These are phyloP conservation scores for Megaceryle torquata DNA, from an alignment of 2,113 vertebrate genomes.

Conservation along the genomic window DNA sequence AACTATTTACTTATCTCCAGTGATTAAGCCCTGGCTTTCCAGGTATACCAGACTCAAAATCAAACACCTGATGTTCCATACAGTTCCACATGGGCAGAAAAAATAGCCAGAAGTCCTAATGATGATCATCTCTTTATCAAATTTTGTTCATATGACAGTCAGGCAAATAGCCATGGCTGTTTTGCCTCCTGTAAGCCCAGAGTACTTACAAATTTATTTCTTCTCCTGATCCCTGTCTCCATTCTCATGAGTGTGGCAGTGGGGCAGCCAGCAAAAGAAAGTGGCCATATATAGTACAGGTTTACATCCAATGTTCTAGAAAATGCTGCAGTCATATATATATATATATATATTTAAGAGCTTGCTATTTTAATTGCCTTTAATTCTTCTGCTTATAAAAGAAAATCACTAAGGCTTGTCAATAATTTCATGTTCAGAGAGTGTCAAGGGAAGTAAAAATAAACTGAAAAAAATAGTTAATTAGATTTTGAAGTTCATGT, in stretches of 20 bases:
- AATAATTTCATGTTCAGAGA: neutral
- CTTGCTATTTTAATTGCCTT: neutral
- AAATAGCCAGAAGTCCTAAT: neutral
- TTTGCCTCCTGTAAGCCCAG: neutral
- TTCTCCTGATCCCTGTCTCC: neutral
- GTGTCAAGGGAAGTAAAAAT: neutral
- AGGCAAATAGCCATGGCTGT: neutral
- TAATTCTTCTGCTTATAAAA: neutral
- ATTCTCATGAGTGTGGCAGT: no score
- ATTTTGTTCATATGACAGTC: neutral
- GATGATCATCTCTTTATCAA: neutral
- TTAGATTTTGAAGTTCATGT: neutral
- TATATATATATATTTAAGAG: neutral
- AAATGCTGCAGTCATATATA: neutral
- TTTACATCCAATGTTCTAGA: neutral
- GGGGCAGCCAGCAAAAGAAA: neutral
- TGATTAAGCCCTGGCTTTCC: neutral
- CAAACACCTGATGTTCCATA: neutral
- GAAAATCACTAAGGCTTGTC: neutral
- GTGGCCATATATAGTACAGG: neutral
- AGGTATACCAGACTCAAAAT: neutral
- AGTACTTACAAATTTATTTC: neutral
- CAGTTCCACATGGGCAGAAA: neutral
- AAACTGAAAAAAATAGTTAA: neutral
- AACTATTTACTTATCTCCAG: neutral